Percentiles rank a stretch among this genome's conserved stretches.
Conservation (phyloP, 2,888 invertebrate genomes). For the Tolmerus cingulatus region DNA sequence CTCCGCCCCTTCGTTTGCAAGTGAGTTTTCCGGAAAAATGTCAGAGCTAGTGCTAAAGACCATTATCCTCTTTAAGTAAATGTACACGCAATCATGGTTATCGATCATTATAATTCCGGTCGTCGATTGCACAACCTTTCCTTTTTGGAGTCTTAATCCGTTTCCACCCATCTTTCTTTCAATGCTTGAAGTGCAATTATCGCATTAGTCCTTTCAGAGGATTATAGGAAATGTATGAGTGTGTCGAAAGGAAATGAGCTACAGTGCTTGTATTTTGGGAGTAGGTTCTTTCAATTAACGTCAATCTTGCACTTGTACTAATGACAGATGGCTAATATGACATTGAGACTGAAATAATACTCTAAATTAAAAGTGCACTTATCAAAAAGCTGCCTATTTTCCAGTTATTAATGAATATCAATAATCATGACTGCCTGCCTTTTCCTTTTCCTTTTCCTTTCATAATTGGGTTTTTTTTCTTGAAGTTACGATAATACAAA, state of each 20-base stretch:
- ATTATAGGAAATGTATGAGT: not conserved
- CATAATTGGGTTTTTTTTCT: too few species aligned
- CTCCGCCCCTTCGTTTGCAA: not conserved
- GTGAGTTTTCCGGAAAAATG: not conserved
- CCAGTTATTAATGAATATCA: too few species aligned
- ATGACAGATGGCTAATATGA: too few species aligned
- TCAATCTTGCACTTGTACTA: not conserved
- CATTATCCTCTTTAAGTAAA: not conserved
- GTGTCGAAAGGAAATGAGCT: not conserved
- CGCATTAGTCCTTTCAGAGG: not conserved
- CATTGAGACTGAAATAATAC: too few species aligned
- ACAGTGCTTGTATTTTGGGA: not conserved
- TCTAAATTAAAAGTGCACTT: too few species aligned
- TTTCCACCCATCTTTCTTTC: not conserved
- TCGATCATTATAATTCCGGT: not conserved
- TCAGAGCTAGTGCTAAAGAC: not conserved
- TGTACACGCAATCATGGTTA: not conserved
- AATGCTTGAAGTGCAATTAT: not conserved
- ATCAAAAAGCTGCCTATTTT: too few species aligned
- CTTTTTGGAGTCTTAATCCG: not conserved
- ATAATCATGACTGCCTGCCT: too few species aligned
- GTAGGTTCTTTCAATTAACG: not conserved
- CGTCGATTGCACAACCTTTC: not conserved
- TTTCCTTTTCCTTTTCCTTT: too few species aligned
- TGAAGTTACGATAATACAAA: too few species aligned